A percentile compares a stretch with the other conserved stretches of the same genome.
These are phyloP conservation scores for Tolmerus cingulatus DNA, from an alignment of 2,888 invertebrate genomes.

Conservation along the genomic window DNA sequence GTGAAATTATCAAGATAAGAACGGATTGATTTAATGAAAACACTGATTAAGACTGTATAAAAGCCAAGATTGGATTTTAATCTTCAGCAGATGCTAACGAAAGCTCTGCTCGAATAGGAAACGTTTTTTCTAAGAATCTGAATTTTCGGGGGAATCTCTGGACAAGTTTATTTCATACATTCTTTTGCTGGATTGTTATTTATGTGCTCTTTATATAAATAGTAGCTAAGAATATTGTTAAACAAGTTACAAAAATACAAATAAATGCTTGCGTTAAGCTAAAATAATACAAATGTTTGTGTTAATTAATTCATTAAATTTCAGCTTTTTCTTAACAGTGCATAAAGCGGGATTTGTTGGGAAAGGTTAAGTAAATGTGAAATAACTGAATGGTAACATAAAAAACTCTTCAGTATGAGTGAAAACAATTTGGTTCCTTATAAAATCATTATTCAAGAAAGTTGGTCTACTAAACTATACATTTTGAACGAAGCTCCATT, in stretches of 20 bases:
- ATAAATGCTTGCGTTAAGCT: neutral
- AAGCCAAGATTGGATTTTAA: neutral
- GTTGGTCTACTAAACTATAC: neutral
- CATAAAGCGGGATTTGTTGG: neutral
- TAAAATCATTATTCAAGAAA: neutral
- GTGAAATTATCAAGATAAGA: conserved; percentile 29
- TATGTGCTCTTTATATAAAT: neutral
- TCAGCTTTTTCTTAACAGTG: neutral
- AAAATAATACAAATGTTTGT: neutral
- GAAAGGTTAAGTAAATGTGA: neutral
- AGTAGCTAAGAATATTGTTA: neutral
- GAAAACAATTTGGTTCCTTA: neutral
- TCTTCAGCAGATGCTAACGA: conserved; percentile 11
- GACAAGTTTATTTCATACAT: neutral
- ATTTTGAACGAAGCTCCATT: neutral
- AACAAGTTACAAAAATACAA: neutral
- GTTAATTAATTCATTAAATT: neutral
- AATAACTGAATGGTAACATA: neutral
- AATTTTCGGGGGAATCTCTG: neutral
- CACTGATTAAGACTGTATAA: conserved; percentile 5
- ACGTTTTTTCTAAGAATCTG: neutral
- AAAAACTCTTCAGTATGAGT: neutral
- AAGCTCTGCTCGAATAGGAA: conserved; percentile 39
- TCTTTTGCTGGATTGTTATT: neutral
- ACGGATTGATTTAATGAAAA: conserved; percentile 31